Evolutionary conservation across 2,113 vertebrate genomes (phyloP), one percentile per base, ranked within the genome.

Genomic region (Coracopsis vasa): DNA sequence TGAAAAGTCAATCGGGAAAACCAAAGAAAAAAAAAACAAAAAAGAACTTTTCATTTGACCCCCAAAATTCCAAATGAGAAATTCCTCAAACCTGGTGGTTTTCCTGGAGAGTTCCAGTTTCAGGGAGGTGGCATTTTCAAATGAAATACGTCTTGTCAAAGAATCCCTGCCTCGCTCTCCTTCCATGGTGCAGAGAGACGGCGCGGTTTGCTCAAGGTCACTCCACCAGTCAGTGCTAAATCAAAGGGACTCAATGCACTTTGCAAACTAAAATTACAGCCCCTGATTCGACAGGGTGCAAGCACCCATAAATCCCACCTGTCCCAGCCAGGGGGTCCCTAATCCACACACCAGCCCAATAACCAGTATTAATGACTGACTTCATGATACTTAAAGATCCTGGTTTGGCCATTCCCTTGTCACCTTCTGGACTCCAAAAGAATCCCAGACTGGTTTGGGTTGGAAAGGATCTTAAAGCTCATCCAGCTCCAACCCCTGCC

Each of bases 161-260:
- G 48, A 41, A 48, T 42, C 72, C n/a, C 41, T 79, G 83, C 92
- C 88, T 51, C 61, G 56, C 35, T 95, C 90, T 86, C 86, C 72
- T 74, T 78, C 58, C 86, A 12, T 28, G 9, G 70, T 0, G 23
- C 4, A 70, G 70, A 58, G 81, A 91, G 79, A 56, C 31, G 4
- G 50, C 31, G 5, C 39, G 80, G 81, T 82, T 61, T 90, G 95
- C 93, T 95, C 96, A 97, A 96, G 95, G 96, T 97, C 95, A 96
- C 87, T 94, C 95, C 91, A 82, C 67, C 93, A 91, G 80, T 7
- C 91, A 70, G 90, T 80, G 87, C 41, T 95, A 95, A 97, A 97
- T 96, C 95, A 95, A 90, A 94, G 77, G 87, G 84, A 65, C 86
- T 94, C 93, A 61, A 93, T 37, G 53, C 7, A 91, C 91, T 95